These are phyloP conservation scores for Pentamera pediparva DNA, from an alignment of 53 echinoderm and acorn worm species.

Conservation along the genomic window DNA sequence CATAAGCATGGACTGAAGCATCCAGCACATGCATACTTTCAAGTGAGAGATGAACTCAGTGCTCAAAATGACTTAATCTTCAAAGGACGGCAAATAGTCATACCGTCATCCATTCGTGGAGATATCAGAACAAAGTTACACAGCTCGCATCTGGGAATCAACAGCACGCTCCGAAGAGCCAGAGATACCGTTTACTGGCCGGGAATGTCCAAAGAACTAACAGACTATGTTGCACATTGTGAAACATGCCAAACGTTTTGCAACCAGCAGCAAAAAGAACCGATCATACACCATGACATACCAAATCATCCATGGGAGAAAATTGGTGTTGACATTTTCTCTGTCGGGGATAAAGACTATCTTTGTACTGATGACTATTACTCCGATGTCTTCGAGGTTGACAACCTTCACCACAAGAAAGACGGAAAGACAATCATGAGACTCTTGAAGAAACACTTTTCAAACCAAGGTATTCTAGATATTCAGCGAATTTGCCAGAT, in stretches of 20 bases:
- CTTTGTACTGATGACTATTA: constrained; percentile 54
- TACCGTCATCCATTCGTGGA: constrained; percentile 40
- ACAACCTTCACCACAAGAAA: constrained; percentile 42
- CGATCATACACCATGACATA: constrained; percentile 37
- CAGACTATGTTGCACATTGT: constrained; percentile 43
- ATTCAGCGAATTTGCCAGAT: constrained; percentile 34
- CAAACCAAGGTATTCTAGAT: constrained; percentile 42
- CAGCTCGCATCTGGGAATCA: constrained; percentile 46
- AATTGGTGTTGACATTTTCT: constrained; percentile 43
- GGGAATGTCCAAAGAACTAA: constrained; percentile 34
- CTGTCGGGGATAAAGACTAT: constrained; percentile 25
- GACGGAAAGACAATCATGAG: constrained; percentile 40
- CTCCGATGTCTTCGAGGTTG: constrained; percentile 53
- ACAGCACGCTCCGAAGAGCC: constrained; percentile 50
- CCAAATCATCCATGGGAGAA: constrained; percentile 49
- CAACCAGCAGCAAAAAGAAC: constrained; percentile 32
- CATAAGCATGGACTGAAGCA: constrained; percentile 6
- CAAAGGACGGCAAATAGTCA: constrained; percentile 23
- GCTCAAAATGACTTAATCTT: constrained; percentile 36
- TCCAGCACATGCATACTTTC: constrained; percentile 31
- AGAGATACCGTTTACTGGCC: constrained; percentile 62
- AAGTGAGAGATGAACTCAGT: constrained; percentile 40
- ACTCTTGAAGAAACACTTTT: constrained; percentile 36
- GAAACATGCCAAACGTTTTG: constrained; percentile 40
- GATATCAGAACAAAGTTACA: constrained; percentile 54